phyloP scores from a whole-genome alignment of 2,113 vertebrate species.

The Psilopogon haemacephalus region DNA sequence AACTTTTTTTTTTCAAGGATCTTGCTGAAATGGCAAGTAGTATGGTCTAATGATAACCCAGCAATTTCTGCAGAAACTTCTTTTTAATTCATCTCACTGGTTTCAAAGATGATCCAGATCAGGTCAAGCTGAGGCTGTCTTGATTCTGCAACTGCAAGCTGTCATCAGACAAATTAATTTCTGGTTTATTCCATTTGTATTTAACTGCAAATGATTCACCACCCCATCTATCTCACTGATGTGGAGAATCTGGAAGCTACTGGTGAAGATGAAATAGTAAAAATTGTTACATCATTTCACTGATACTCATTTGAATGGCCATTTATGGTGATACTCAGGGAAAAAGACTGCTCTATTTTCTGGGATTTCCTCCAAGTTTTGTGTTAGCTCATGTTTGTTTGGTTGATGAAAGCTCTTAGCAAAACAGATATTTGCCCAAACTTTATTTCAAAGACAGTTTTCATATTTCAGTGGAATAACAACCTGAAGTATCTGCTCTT shows the following conservation, averaged over 20 bases:
- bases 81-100: not conserved
- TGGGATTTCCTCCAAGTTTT: not conserved
- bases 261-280: not conserved
- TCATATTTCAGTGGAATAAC: not conserved
- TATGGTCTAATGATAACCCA: not conserved
- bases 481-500: constrained; percentile 19
- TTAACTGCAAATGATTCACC: not conserved
- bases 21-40: not conserved
- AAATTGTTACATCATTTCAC: not conserved
- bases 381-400: not conserved
- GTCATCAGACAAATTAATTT: not conserved
- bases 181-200: not conserved
- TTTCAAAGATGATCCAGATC: not conserved
- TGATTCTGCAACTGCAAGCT: not conserved
- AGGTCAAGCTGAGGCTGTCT: not conserved
- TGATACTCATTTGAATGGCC: not conserved
- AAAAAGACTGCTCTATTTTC: not conserved
- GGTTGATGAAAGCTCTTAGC: not conserved
- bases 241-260: not conserved
- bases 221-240: not conserved
- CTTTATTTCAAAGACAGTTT: not conserved
- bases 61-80: not conserved
- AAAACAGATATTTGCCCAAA: not conserved
- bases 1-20: not conserved
- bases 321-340: not conserved